Conservation (phyloP, 2,113 vertebrate genomes). For the Dromaius novaehollandiae region DNA sequence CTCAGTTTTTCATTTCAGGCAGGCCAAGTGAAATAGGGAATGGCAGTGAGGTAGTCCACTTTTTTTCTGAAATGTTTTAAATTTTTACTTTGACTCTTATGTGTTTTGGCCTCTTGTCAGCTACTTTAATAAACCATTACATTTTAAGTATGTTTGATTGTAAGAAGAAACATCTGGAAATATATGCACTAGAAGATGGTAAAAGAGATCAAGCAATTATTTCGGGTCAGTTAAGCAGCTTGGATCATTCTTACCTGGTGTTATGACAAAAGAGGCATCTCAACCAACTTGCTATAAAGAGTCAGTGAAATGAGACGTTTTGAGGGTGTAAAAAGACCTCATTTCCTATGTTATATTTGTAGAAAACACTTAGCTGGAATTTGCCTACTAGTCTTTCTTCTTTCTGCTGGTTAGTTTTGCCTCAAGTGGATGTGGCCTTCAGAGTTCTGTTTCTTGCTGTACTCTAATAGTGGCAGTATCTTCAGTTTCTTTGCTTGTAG, state of each 20-base stretch:
- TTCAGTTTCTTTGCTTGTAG: not conserved
- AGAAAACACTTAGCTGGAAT: not conserved
- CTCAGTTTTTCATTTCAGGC: constrained; percentile 1
- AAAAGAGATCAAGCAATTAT: not conserved
- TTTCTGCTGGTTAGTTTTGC: not conserved
- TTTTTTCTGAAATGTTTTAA: not conserved
- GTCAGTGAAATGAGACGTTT: not conserved
- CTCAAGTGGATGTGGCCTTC: not conserved
- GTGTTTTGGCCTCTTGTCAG: not conserved
- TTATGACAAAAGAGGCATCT: not conserved
- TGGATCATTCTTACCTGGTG: not conserved
- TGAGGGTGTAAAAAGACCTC: not conserved
- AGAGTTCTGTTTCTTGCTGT: not conserved
- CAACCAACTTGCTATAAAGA: not conserved
- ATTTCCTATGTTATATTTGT: not conserved
- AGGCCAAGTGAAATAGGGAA: not conserved
- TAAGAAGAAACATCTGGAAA: not conserved
- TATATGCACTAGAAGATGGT: fast-evolving
- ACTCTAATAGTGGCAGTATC: not conserved
- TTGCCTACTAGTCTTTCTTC: not conserved
- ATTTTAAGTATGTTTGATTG: not conserved
- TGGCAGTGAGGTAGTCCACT: not conserved
- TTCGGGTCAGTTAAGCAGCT: not conserved
- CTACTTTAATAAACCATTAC: not conserved
- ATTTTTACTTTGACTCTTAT: not conserved